These are phyloP conservation scores for Sebastes aleutianus DNA, from an alignment of 2,797 vertebrate species.

Conservation along the genomic window DNA sequence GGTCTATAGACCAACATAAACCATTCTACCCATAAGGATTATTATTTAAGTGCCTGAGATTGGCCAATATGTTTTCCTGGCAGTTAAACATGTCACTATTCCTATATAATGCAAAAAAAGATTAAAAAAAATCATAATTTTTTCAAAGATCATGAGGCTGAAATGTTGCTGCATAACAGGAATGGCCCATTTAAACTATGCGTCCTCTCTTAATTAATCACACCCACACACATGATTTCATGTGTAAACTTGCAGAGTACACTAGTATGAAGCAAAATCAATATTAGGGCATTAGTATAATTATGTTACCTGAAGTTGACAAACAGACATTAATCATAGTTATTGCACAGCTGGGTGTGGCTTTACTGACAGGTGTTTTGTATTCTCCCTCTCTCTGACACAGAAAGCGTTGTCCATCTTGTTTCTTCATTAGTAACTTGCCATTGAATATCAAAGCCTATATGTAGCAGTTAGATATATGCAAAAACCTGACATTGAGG, in stretches of 20 bases:
- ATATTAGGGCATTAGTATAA: neutral
- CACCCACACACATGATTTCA: neutral
- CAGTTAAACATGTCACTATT: no score
- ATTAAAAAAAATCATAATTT: no score
- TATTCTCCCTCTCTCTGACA: neutral
- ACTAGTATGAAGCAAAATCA: neutral
- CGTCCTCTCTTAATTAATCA: neutral
- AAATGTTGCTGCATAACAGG: neutral
- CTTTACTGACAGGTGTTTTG: neutral
- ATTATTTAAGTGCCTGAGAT: no score
- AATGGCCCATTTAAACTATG: neutral
- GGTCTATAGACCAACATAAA: no score
- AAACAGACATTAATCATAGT: neutral
- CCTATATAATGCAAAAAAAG: no score
- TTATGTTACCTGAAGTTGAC: neutral
- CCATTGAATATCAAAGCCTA: neutral
- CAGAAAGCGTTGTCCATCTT: neutral
- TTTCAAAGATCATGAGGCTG: neutral
- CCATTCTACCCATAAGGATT: no score
- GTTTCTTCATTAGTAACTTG: neutral
- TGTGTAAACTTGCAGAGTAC: slow-evolving; percentile 2
- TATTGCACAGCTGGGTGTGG: neutral
- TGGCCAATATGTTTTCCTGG: no score
- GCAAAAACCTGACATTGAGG: neutral
- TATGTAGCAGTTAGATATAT: neutral